Evolutionary conservation across 2,113 vertebrate species (phyloP), one percentile per base, ranked within the genome.

Genomic region (Austrofundulus limnaeus): DNA sequence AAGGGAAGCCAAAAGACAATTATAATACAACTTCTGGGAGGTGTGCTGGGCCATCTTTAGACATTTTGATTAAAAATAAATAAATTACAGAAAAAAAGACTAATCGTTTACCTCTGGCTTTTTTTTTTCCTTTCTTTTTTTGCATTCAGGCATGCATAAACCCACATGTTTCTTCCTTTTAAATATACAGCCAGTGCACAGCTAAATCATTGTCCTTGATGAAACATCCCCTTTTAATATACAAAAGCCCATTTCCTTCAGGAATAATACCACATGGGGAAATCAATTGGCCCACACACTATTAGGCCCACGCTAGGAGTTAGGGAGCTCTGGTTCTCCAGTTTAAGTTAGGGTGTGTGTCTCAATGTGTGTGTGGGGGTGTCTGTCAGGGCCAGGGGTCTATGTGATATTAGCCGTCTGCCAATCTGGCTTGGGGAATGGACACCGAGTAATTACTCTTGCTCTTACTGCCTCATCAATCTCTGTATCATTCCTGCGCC

Each of bases 401-500:
- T 91, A 88, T 90, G 89, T 87, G 92, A 92, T 92, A 93, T 93
- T 91, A 93, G 92, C 91, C 86, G 92, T 92, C 92, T 92, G 91
- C 91, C 92, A 92, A 92, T 92, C 92, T 90, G 87, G 91, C 81
- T 86, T 88, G 87, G 90, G 86, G 90, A 92, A 90, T 90, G 90
- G 92, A 92, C 90, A 93, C 88, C 78, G 83, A 91, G 92, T 92
- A 92, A 93, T 93, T 93, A 93, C 92, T 92, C 87, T 87, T 90
- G 90, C 90, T 91, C 91, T 91, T 90, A 90, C 90, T 90, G 89
- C 89, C 92, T 93, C 92, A 93, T 93, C 92, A 92, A 93, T 93
- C 92, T 91, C 91, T 85, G 89, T 91, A 90, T 91, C 87, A 52
- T 87, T 63, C 53, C 70, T 73, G 72, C 70, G 63, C 38, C 51